Base-by-base conservation (phyloP, 2,797 vertebrate genomes). In the Adrianichthys oophorus region DNA sequence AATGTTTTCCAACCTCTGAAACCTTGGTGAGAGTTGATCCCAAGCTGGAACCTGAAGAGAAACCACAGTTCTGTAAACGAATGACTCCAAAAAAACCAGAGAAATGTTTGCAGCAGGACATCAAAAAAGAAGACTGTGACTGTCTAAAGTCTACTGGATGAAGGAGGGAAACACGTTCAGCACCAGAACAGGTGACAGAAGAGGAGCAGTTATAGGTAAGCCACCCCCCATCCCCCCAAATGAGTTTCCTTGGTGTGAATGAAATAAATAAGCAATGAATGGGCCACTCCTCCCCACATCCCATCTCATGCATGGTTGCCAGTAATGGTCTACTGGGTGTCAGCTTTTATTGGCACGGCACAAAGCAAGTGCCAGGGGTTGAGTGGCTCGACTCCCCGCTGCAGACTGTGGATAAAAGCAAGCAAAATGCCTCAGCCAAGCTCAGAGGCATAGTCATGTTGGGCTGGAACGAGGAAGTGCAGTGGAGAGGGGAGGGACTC, bases 401-500 rank as follows among this genome's bases (percentile, higher is more conserved):
- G 86, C 84, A 82, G 66, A 83, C 52, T 73, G 83, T 87, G 91
- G 91, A 93, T 93, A 93, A 93, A 93, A 92, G 91, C 91, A 71
- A 90, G 91, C 88, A 87, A 91, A 89, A 91, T 91, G 90, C 85
- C 83, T 78, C 79, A 82, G 82, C 48, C 68, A 74, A 86, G 83
- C 86, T 87, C 89, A 91, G 78, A 91, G 80, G 83, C 81, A 68
- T 76, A 74, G 92, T 87, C 87, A 95, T 95, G 95, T 83, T 94
- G 89, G 91, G 92, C 90, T 94, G 95, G 95, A 93, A 94, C 88
- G 93, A 95, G 95, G 94, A 95, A 95, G 94, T 94, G 87, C 91
- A 89, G 90, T 91, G 92, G 93, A 91, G 89, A 92, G 93, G 94
- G 94, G 93, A 93, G 94, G 94, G 94, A 90, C 93, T 88, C 86